Evolutionary conservation across 2,888 invertebrate species (phyloP), one percentile per base, ranked within the genome.

Genomic region (Tetramorium bicarinatum): DNA sequence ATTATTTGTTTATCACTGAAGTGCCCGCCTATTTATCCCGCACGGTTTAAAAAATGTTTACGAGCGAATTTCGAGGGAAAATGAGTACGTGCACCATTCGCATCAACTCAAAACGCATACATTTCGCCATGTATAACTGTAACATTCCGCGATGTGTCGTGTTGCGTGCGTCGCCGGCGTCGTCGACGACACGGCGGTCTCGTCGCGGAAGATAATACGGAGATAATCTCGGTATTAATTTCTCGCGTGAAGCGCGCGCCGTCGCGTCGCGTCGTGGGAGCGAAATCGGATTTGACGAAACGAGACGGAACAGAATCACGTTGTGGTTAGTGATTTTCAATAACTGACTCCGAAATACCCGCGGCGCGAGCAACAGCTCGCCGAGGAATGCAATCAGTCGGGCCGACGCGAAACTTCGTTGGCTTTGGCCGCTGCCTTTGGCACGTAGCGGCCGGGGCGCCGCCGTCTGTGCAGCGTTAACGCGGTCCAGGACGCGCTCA

Each of bases 291-390:
- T 82, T 54, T 54, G 66, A 76, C 59, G 54, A 59, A 75, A 59
- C 59, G 56, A 44, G 59, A 66, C 25, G 34, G 18, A 47, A 25
- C 13, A 76, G 76, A 66, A 47, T 47, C 34, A n/a, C 29, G 38
- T 2, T 15, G 47, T 13, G 59, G 25, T 34, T 66, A 59, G 67
- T 47, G 85, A 88, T 88, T 88, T 87, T 88, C 88, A 87, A 88
- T 88, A 88, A 88, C 88, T 83, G 84, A 89, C 87, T 84, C 69
- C 80, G 85, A 82, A 87, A 88, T 88, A 87, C 82, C 86, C 64
- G 66, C 29, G 34, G 25, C 61, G 29, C 25, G 61, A 29, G 52
- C 25, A 44, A 56, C 69, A 25, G 47, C 66, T 47, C 47, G n/a
- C 25, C 59, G 47, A 59, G 79, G 79, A 80, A 80, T 80, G 79